Evolutionary conservation across 2,888 invertebrate species (phyloP).

Genomic region (Argyresthia albistria): DNA sequence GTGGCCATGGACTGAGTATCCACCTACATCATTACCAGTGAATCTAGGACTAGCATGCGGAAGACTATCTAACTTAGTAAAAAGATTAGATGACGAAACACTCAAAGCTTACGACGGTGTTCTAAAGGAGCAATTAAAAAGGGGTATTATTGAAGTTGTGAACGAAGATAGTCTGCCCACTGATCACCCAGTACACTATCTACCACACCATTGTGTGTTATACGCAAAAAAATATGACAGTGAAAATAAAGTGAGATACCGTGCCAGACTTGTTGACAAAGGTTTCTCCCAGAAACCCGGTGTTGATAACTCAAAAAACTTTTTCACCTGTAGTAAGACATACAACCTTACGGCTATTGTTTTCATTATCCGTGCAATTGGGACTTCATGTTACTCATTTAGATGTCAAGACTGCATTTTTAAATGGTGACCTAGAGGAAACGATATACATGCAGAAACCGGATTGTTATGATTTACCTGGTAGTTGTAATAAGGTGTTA

Average conservation of each 20-base stretch:
- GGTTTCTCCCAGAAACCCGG: background rate
- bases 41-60: background rate
- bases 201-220: conserved; percentile 3
- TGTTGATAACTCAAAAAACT: background rate
- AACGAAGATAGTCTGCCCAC: background rate
- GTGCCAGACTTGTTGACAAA: conserved; percentile 9
- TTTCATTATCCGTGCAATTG: background rate
- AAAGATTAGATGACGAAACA: background rate
- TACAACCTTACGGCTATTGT: background rate
- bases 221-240: conserved; percentile 6
- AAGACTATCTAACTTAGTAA: background rate
- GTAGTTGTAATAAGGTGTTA: background rate
- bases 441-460: background rate
- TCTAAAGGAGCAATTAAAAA: background rate
- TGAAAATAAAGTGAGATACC: conserved; percentile 7
- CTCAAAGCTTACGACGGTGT: background rate
- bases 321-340: background rate
- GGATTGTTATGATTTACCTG: background rate
- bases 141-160: background rate
- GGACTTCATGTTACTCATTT: background rate
- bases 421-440: background rate
- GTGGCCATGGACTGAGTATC: background rate
- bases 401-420: background rate
- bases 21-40: background rate
- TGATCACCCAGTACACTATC: background rate